Base-by-base conservation (phyloP, 2,888 invertebrate genomes). In the Lymantria monacha region DNA sequence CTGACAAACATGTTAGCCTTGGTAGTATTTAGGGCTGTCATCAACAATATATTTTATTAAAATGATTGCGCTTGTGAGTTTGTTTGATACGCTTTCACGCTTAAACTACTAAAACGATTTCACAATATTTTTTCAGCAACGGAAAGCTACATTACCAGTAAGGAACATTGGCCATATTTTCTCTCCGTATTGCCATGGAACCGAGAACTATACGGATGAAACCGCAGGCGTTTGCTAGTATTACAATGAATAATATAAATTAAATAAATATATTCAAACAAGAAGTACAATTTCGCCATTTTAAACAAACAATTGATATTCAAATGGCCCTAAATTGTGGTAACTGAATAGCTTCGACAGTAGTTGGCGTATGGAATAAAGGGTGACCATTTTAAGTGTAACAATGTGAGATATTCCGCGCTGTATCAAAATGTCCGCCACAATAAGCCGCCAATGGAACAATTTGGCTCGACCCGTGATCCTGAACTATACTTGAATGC, bases 371-470 rank as follows among this genome's bases (percentile, higher is more conserved):
- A 44, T 51, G 49, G 59, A 54, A 63, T 67, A 67, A 57, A 61
- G 54, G 59, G 51, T 62, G 55, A 43, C 66, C 66, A 64, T 66
- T 61, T 66, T 62, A 51, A 67, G 65, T 55, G 47, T 57, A 67
- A 67, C 66, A 66, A 66, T 66, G 68, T 64, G 62, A 62, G 55
- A 59, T 67, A 66, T 61, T 63, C 65, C 47, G 37, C 47, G 44
- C 50, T 46, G 48, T 54, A 54, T 54, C 54, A 52, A 53, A 67
- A 54, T 66, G 66, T 64, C 55, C 48, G 41, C 70, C 65, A 78
- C 80, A 83, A 81, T 76, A 74, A 74, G 70, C 64, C 62, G 54
- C 74, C 81, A 81, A 81, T 83, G 82, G 79, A 81, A 82, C 81
- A 82, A 83, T 83, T 84, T 79, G 79, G 81, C 70, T 76, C 63